Percentiles rank a stretch among this genome's conserved stretches.
Evolutionary conservation across 2,113 vertebrate genomes (phyloP).

Genomic region (Furnarius figulus): DNA sequence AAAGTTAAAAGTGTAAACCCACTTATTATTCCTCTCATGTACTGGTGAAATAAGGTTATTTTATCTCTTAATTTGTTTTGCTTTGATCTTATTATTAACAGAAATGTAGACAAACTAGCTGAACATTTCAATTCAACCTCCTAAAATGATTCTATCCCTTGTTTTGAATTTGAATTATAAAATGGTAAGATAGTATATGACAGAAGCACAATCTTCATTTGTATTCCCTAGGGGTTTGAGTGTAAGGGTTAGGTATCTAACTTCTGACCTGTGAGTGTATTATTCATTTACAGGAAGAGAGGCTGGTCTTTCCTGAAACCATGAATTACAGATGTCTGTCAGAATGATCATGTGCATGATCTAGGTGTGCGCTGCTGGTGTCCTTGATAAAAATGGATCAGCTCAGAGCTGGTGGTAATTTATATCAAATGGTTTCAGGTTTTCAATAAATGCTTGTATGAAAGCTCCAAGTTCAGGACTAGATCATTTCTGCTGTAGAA

Average conservation of each 20-base stretch:
- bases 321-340: neutral
- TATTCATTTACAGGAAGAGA: neutral
- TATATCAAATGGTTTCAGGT: neutral
- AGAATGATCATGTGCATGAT: neutral
- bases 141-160: neutral
- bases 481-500: neutral
- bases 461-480: neutral
- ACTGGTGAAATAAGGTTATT: neutral
- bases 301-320: neutral
- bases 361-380: neutral
- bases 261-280: neutral
- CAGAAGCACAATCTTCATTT: neutral
- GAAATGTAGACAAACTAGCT: neutral
- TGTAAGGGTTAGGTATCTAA: neutral
- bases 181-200: neutral
- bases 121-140: neutral
- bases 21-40: neutral
- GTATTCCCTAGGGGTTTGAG: neutral
- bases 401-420: slow-evolving; percentile 7
- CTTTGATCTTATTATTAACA: neutral
- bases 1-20: neutral
- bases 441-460: neutral
- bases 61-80: neutral
- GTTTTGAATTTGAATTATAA: neutral
- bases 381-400: slow-evolving; percentile 1